Evolutionary conservation across 1,140 invertebrate genomes (phyloP).

Genomic region (Drosophila parabipectinata): DNA sequence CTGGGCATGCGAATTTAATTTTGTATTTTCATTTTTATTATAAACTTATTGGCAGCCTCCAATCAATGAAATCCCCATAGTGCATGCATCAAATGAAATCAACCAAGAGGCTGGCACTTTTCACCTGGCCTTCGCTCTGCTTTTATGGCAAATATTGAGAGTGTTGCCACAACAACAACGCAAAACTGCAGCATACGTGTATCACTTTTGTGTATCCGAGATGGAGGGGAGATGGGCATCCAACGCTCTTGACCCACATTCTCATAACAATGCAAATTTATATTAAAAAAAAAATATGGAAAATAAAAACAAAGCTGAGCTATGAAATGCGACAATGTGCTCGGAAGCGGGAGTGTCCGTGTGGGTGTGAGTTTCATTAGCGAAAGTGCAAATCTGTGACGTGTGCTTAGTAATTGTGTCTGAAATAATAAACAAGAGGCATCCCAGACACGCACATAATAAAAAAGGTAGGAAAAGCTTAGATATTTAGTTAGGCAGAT

Average conservation of each 20-base stretch:
- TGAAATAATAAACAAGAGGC: constrained; percentile 51
- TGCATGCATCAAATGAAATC: constrained; percentile 21
- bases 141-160: constrained; percentile 65
- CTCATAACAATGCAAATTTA: constrained; percentile 66
- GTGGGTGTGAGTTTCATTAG: constrained; percentile 52
- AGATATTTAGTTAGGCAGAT: not conserved
- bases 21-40: constrained; percentile 2
- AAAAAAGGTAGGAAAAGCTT: constrained; percentile 24
- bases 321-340: constrained; percentile 24
- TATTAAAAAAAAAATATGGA: constrained; percentile 54
- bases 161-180: constrained; percentile 13
- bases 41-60: constrained; percentile 19
- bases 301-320: constrained; percentile 52
- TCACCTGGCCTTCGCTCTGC: constrained; percentile 33
- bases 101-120: constrained; percentile 34
- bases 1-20: constrained; percentile 8
- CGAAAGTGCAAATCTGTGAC: constrained; percentile 69
- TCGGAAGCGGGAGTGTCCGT: constrained; percentile 1
- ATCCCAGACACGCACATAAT: constrained; percentile 58
- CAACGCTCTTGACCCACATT: constrained; percentile 76
- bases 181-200: constrained; percentile 40
- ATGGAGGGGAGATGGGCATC: constrained; percentile 9
- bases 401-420: constrained; percentile 76
- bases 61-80: constrained; percentile 11
- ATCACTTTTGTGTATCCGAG: constrained; percentile 12